Percentiles rank a stretch among this genome's conserved stretches.
phyloP scores from a whole-genome alignment of 2,888 invertebrate species.

The Scelioninae gen. 1 region DNA sequence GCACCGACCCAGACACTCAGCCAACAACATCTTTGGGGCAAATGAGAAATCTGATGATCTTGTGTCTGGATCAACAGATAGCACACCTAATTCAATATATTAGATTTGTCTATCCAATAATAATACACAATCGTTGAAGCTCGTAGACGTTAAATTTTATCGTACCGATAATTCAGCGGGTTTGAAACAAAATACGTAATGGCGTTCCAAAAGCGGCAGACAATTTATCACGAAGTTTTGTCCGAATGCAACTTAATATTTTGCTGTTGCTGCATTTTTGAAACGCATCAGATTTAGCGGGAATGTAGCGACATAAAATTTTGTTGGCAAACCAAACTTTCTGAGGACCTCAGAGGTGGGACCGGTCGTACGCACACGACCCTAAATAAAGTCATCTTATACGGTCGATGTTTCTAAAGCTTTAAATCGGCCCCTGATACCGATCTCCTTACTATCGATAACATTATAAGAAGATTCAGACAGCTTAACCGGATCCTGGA shows the following conservation, averaged over 20 bases:
- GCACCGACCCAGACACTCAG: conserved; percentile 68
- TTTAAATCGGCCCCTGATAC: conserved; percentile 82
- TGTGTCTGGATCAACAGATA: conserved; percentile 65
- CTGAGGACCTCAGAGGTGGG: conserved; percentile 51
- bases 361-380: conserved; percentile 58
- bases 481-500: conserved; percentile 78
- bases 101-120: conserved; percentile 71
- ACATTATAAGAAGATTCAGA: conserved; percentile 75
- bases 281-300: conserved; percentile 76
- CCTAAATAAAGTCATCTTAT: conserved; percentile 81
- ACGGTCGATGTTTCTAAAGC: conserved; percentile 77
- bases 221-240: conserved; percentile 72
- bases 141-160: conserved; percentile 76
- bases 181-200: conserved; percentile 76
- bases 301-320: conserved; percentile 78
- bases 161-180: conserved; percentile 76
- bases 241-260: conserved; percentile 76
- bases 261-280: conserved; percentile 70
- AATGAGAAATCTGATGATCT: conserved; percentile 75
- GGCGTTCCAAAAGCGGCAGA: conserved; percentile 49
- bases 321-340: conserved; percentile 71
- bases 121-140: conserved; percentile 65
- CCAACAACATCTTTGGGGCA: conserved; percentile 72
- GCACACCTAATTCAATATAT: conserved; percentile 74
- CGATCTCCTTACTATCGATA: conserved; percentile 82